Evolutionary conservation across 2,888 invertebrate species (phyloP), one percentile per base, ranked within the genome.

Genomic region (Drepanosiphum platanoidis): DNA sequence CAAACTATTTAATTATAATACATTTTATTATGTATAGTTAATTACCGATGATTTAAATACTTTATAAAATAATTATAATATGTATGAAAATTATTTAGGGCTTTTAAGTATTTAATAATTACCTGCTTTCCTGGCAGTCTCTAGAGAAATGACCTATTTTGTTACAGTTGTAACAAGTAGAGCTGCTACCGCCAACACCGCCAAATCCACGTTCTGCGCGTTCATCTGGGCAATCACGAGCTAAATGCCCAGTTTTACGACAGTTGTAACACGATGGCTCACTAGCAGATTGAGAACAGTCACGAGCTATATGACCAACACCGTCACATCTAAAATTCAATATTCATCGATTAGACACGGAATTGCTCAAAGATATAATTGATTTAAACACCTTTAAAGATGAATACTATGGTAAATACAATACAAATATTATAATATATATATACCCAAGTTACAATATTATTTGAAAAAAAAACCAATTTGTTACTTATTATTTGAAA

Each of bases 231-330:
- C 93, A 93, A 87, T 93, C 92, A 84, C 92, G 91, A 87, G 92
- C 92, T 87, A 93, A 91, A 93, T 95, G 94, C 79, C 95, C 95
- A 89, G 93, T 92, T 90, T 92, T 93, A 89, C 93, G 93, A 91
- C 93, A 93, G 88, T 92, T 93, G 90, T 93, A 93, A 92, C 93
- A 88, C 22, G 88, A 88, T 58, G 88, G 89, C 87, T 90, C 90
- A 88, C 89, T 89, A 81, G 89, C 89, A 79, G 88, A 88, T 91
- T 96, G 95, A 89, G 95, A 94, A 91, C 97, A 97, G 91, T 97
- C 96, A 90, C 96, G 95, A 89, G 96, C 96, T 92, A 96, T 96
- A 91, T 97, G 97, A 87, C 97, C 97, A 89, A 95, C 94, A 89
- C 96, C 95, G 91, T 95, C 96, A 92, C 97, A 97, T 87, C 91